These are phyloP conservation scores for Microctenopoma steveboyesi DNA, from an alignment of 2,797 vertebrate species.

Conservation along the genomic window DNA sequence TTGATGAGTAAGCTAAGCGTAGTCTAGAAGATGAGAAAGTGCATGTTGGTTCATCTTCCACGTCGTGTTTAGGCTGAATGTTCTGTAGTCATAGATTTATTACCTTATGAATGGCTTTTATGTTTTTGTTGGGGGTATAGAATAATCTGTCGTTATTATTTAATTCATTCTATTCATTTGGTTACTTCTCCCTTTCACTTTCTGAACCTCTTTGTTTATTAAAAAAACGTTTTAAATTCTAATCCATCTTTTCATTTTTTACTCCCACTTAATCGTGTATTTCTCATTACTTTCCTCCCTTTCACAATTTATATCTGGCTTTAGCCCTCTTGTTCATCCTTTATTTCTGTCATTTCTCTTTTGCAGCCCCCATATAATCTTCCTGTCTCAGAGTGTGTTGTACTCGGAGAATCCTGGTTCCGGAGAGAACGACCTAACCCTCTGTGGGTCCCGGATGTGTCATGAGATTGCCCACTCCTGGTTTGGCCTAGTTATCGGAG, in stretches of 20 bases:
- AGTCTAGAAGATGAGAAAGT: constrained; percentile 36
- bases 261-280: neutral
- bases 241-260: constrained; percentile 4
- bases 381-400: constrained; percentile 93
- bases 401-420: constrained; percentile 33
- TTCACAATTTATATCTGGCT: constrained; percentile 8
- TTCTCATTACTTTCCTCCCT: constrained; percentile 11
- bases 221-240: constrained; percentile 7
- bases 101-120: constrained; percentile 57
- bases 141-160: constrained; percentile 11
- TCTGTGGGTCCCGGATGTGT: constrained; percentile 92
- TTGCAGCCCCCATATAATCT: constrained; percentile 94
- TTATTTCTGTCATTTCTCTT: constrained; percentile 56
- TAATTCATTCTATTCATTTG: neutral
- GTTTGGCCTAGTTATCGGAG: constrained; percentile 96
- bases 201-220: constrained; percentile 14
- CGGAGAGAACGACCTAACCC: constrained; percentile 70
- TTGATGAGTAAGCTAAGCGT: constrained; percentile 50
- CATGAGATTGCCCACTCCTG: constrained; percentile 97
- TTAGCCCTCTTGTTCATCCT: constrained; percentile 13
- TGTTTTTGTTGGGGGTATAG: constrained; percentile 41
- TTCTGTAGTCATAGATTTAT: constrained; percentile 77
- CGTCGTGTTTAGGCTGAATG: constrained; percentile 69
- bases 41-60: constrained; percentile 22
- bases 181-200: constrained; percentile 16